Conservation (phyloP, 1,140 invertebrate genomes). For the Aricia agestis region DNA sequence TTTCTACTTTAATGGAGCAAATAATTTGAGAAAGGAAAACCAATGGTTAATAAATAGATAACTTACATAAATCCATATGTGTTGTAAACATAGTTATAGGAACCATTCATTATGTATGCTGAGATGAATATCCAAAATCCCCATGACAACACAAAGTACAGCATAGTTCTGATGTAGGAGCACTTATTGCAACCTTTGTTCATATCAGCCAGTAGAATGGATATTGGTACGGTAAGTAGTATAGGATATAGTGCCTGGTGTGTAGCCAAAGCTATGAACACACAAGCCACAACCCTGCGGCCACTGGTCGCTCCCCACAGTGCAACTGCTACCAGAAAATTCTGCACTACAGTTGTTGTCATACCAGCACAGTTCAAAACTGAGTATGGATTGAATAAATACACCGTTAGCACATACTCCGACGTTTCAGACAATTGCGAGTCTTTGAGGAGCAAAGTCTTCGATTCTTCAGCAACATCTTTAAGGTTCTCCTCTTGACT, state of each 20-base stretch:
- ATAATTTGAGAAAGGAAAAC: too few species aligned
- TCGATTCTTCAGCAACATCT: conserved; percentile 78
- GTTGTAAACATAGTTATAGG: conserved; percentile 84
- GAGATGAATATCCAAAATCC: conserved; percentile 68
- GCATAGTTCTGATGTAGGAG: conserved; percentile 68
- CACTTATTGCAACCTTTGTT: conserved; percentile 71
- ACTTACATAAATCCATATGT: conserved; percentile 91
- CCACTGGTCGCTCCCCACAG: conserved; percentile 84
- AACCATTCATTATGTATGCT: conserved; percentile 76
- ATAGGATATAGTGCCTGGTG: conserved; percentile 92
- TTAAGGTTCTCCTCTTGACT: conserved; percentile 67
- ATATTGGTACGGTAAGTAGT: conserved; percentile 87
- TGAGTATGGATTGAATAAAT: conserved; percentile 95
- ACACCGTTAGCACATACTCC: conserved; percentile 85
- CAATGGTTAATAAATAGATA: background rate
- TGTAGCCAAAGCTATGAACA: conserved; percentile 85
- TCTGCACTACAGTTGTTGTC: conserved; percentile 94
- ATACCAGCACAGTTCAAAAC: conserved; percentile 93
- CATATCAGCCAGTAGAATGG: conserved; percentile 68
- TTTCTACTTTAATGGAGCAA: too few species aligned
- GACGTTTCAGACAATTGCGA: conserved; percentile 76
- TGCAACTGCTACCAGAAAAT: conserved; percentile 85
- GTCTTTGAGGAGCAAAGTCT: conserved; percentile 77
- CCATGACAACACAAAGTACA: conserved; percentile 69
- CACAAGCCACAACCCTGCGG: conserved; percentile 77